Evolutionary conservation across 2,113 vertebrate species (phyloP).

Genomic region (Cyprinodon tularosa): DNA sequence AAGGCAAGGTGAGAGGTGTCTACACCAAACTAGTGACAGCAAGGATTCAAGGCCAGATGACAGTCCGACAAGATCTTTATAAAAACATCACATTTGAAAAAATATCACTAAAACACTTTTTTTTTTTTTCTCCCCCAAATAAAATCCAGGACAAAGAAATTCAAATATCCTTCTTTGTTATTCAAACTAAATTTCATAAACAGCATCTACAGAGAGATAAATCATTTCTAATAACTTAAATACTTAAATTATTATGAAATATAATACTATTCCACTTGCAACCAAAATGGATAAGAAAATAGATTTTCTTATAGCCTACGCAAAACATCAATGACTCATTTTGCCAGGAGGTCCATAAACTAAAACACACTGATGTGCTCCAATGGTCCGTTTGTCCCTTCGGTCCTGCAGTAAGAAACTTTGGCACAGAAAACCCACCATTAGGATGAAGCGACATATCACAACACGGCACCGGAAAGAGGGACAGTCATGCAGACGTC

Average conservation of each 20-base stretch:
- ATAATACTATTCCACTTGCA: conserved; percentile 59
- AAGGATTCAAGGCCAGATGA: conserved; percentile 53
- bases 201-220: conserved; percentile 67
- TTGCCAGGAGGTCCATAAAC: conserved; percentile 50
- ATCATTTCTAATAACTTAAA: conserved; percentile 82
- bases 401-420: conserved; percentile 67
- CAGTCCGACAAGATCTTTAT: conserved; percentile 39
- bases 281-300: conserved; percentile 58
- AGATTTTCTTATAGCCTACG: conserved; percentile 49
- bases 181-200: conserved; percentile 70
- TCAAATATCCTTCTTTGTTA: conserved; percentile 21
- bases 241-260: conserved; percentile 79
- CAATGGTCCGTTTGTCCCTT: conserved; percentile 38
- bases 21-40: conserved; percentile 38
- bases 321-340: conserved; percentile 17
- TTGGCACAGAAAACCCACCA: conserved; percentile 70
- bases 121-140: conserved; percentile 22
- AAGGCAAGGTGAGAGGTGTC: conserved; percentile 63
- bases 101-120: conserved; percentile 71
- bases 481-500: conserved; percentile 68
- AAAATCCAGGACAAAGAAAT: conserved; percentile 36
- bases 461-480: conserved; percentile 59
- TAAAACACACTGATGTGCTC: conserved; percentile 37
- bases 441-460: conserved; percentile 41
- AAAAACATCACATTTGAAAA: conserved; percentile 64